A percentile compares a stretch with the other conserved stretches of the same genome.
phyloP scores from a whole-genome alignment of 2,888 invertebrate species.

The Drosophila kuntzei region DNA sequence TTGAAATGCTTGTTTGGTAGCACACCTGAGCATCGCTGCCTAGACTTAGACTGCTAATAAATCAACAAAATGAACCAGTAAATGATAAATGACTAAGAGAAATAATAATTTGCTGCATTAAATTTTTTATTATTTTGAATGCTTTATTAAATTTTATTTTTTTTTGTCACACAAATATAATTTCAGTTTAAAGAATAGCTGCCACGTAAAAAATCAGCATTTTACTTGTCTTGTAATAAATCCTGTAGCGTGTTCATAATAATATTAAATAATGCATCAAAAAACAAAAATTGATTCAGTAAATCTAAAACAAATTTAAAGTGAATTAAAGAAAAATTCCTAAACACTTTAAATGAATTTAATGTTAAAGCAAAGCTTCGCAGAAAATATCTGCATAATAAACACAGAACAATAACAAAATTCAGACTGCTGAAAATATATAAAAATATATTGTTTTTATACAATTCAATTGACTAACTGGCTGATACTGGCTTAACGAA shows the following conservation, averaged over 20 bases:
- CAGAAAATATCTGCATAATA: conserved; percentile 51
- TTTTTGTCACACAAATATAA: no score
- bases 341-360: neutral
- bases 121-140: neutral
- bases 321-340: neutral
- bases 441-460: conserved; percentile 15
- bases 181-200: no score
- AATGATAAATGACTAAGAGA: conserved; percentile 15
- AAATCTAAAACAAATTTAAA: no score
- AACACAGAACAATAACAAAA: conserved; percentile 25
- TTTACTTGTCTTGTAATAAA: no score
- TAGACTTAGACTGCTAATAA: conserved; percentile 5
- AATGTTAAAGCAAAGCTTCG: no score
- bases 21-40: conserved; percentile 38
- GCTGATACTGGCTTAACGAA: conserved; percentile 10
- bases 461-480: conserved; percentile 31
- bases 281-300: no score
- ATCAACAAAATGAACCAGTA: conserved; percentile 11
- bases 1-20: conserved; percentile 25
- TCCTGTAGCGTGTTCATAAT: no score
- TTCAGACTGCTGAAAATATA: conserved; percentile 1
- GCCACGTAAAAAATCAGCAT: no score
- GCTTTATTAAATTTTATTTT: neutral
- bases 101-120: neutral
- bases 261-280: no score